Evolutionary conservation across 1,140 invertebrate species (phyloP).

Genomic region (Yoshiicerus persimilis): DNA sequence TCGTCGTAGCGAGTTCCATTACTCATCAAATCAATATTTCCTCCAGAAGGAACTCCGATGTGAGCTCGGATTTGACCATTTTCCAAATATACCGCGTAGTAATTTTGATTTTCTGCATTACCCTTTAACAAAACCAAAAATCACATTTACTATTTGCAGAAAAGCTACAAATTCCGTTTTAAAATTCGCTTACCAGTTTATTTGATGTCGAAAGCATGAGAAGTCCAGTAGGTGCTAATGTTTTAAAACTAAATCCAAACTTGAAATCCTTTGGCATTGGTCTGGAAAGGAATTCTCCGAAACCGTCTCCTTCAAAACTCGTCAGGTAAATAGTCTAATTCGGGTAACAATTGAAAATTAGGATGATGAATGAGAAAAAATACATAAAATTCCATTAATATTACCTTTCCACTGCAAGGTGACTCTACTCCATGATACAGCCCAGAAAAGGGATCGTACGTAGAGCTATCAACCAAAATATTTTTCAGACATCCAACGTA

Average conservation of each 20-base stretch:
- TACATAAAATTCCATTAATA: neutral
- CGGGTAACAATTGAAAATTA: neutral
- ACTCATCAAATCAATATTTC: neutral
- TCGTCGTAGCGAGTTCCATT: constrained; percentile 42
- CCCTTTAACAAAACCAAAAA: neutral
- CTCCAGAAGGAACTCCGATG: constrained; percentile 28
- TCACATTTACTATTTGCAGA: neutral
- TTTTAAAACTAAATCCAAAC: constrained; percentile 77
- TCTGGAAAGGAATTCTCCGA: constrained; percentile 69
- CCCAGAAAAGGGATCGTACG: constrained; percentile 65
- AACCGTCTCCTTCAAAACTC: constrained; percentile 77
- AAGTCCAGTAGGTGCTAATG: constrained; percentile 68
- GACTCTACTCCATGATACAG: constrained; percentile 74
- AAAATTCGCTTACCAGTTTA: no score
- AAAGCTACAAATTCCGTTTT: no score
- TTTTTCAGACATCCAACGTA: constrained; percentile 74
- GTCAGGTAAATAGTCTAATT: constrained; percentile 62
- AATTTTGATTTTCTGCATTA: neutral
- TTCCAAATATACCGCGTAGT: constrained; percentile 45
- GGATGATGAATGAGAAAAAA: neutral
- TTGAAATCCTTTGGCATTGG: constrained; percentile 61
- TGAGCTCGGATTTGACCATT: constrained; percentile 44
- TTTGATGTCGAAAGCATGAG: constrained; percentile 69
- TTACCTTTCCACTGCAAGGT: constrained; percentile 68
- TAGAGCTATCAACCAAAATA: constrained; percentile 70